Evolutionary conservation across 2,113 vertebrate genomes (phyloP).

Genomic region (Psophia crepitans): DNA sequence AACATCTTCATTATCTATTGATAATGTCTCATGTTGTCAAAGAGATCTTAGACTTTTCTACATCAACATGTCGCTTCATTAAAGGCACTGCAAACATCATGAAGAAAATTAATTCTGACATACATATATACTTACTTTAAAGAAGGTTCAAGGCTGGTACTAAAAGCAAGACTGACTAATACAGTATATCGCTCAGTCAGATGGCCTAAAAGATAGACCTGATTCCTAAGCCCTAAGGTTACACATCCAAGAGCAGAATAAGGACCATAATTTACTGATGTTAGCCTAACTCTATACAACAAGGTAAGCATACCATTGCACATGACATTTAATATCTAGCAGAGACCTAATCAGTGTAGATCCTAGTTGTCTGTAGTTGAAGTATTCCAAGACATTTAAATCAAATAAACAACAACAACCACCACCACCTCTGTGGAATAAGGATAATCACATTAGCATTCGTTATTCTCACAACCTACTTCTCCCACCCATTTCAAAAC

Average conservation of each 20-base stretch:
- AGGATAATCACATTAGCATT: background rate
- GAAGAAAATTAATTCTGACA: background rate
- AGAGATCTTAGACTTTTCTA: constrained; percentile 25
- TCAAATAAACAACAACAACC: background rate
- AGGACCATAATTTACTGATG: background rate
- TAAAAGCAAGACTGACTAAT: background rate
- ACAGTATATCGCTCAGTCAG: background rate
- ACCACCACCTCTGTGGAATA: background rate
- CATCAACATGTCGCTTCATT: background rate
- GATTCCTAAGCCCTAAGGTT: background rate
- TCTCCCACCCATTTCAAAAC: constrained; percentile 16
- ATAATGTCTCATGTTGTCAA: background rate
- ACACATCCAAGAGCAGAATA: background rate
- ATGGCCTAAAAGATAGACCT: background rate
- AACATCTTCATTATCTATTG: constrained; percentile 38
- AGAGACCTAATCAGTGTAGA: background rate
- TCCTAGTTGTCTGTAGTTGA: background rate
- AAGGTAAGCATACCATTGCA: background rate
- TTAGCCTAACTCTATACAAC: background rate
- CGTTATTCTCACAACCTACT: background rate
- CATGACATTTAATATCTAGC: background rate
- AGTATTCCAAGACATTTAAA: background rate
- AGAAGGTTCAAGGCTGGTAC: background rate
- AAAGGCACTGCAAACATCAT: background rate
- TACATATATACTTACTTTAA: background rate